Evolutionary conservation across 2,888 invertebrate genomes (phyloP).

Genomic region (Cantharis flavilabris): DNA sequence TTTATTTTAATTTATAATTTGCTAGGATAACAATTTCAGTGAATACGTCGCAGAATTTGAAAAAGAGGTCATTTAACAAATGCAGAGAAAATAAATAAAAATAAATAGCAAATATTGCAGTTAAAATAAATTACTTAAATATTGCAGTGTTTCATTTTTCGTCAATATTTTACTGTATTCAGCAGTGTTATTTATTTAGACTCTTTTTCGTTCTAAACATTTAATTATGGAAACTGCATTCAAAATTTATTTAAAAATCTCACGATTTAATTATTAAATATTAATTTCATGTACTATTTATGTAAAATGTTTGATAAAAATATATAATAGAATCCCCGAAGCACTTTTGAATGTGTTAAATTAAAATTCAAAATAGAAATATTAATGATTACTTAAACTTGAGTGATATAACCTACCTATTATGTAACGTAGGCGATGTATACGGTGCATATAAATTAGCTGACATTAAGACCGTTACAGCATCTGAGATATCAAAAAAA

Average conservation of each 20-base stretch:
- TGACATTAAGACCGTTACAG: no score
- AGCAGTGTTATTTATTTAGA: background rate
- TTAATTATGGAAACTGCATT: background rate
- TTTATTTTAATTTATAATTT: background rate
- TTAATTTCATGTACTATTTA: no score
- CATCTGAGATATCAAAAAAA: no score
- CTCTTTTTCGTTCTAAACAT: background rate
- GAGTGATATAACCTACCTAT: no score
- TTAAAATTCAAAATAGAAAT: no score
- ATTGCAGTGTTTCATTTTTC: background rate
- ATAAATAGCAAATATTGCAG: background rate
- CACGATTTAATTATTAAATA: no score
- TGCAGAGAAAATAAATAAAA: background rate
- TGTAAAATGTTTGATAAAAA: no score
- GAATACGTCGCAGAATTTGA: background rate
- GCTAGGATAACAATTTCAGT: background rate
- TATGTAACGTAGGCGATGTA: no score
- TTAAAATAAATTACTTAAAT: background rate
- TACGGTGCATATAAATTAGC: no score
- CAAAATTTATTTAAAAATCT: background rate
- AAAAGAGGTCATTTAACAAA: background rate
- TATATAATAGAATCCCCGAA: no score
- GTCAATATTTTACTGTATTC: background rate
- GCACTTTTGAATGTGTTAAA: no score
- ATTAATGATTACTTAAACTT: no score